phyloP scores from a whole-genome alignment of 2,797 vertebrate genomes.

The Philypnodon macrostomus region DNA sequence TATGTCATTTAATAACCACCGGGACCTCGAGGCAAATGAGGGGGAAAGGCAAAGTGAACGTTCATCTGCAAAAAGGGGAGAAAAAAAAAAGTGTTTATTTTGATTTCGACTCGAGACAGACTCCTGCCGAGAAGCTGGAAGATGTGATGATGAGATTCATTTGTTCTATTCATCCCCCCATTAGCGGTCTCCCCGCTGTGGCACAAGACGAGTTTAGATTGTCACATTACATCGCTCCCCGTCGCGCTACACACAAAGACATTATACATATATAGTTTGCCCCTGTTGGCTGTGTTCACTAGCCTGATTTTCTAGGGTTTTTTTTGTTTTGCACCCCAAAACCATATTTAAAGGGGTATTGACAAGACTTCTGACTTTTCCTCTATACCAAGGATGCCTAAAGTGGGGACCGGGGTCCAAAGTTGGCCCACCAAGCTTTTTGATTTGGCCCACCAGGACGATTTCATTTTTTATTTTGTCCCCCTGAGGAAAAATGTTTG shows the following conservation, averaged over 20 bases:
- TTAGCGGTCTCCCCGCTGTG: conserved; percentile 40
- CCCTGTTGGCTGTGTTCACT: conserved; percentile 16
- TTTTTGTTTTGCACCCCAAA: conserved; percentile 10
- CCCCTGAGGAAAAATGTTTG: too few relatives aligned
- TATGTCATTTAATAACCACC: conserved; percentile 14
- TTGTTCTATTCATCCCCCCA: conserved; percentile 50
- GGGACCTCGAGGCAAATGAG: conserved; percentile 23
- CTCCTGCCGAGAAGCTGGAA: conserved; percentile 31
- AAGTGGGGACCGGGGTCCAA: too few relatives aligned
- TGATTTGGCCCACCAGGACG: too few relatives aligned
- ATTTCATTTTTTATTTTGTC: too few relatives aligned
- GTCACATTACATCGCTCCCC: conserved; percentile 28
- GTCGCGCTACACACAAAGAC: conserved; percentile 13
- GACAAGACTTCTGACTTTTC: too few relatives aligned
- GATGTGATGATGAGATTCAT: conserved; percentile 51
- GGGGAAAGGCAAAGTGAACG: conserved; percentile 16
- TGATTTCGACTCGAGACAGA: conserved; percentile 39
- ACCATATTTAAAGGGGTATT: too few relatives aligned
- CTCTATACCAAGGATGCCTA: too few relatives aligned
- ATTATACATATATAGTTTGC: conserved; percentile 19
- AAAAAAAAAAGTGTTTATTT: conserved; percentile 43
- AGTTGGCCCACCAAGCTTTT: too few relatives aligned
- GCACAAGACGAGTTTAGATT: conserved; percentile 28
- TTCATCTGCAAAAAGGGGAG: conserved; percentile 1
- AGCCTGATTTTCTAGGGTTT: conserved; percentile 1